Percentiles rank a stretch among this genome's conserved stretches.
phyloP scores from a whole-genome alignment of 2,888 invertebrate genomes.

The Eupithecia inturbata region DNA sequence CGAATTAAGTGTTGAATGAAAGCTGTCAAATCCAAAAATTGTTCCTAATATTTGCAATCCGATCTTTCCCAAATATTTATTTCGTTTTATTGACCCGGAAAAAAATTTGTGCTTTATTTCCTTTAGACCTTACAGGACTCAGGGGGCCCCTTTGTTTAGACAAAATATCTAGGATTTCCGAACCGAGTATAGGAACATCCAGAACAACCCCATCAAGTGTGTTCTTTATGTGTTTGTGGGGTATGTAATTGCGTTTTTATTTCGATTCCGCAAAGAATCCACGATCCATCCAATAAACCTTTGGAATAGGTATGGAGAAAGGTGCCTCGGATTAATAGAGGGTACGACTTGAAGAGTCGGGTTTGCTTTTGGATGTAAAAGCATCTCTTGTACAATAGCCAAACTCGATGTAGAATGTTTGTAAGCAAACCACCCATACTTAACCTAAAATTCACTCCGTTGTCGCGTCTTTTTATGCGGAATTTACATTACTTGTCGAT shows the following conservation, averaged over 20 bases:
- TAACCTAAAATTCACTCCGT: too few species aligned
- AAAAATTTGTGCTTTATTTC: background rate
- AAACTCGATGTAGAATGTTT: too few species aligned
- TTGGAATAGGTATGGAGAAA: background rate
- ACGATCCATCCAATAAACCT: slow-evolving; percentile 11
- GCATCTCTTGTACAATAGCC: too few species aligned
- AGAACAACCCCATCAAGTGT: background rate
- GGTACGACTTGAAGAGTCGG: background rate
- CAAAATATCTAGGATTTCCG: background rate
- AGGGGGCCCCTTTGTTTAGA: background rate
- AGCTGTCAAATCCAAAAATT: too few species aligned
- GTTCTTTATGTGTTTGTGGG: slow-evolving; percentile 19
- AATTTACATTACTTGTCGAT: too few species aligned
- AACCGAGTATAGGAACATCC: background rate
- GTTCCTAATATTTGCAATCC: too few species aligned
- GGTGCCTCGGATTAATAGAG: background rate
- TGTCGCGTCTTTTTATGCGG: too few species aligned
- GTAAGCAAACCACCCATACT: too few species aligned
- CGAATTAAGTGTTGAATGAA: too few species aligned
- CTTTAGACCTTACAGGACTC: background rate
- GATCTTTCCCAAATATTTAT: background rate
- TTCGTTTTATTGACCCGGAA: background rate
- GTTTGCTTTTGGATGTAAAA: too few species aligned
- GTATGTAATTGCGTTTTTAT: slow-evolving; percentile 29
- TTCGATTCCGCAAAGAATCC: slow-evolving; percentile 19